Conservation (phyloP, 2,888 invertebrate species). For the Lepidocyrtinus sp. region DNA sequence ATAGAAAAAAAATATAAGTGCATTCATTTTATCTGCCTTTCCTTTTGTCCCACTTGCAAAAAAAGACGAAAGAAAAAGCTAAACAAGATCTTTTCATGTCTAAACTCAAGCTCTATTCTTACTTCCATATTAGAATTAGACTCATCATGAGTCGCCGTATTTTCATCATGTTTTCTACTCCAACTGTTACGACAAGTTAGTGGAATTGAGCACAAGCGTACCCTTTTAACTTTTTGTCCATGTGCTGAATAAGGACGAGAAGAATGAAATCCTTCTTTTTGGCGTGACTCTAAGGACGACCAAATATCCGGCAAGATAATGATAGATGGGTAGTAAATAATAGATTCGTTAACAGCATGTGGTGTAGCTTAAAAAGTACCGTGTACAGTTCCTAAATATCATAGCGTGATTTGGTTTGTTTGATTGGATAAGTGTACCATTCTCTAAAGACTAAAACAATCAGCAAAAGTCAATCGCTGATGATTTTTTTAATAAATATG, state of each 20-base stretch:
- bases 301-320: slow-evolving; percentile 31
- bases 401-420: not conserved
- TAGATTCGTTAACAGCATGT: not conserved
- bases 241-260: slow-evolving; percentile 19
- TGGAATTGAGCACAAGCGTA: slow-evolving; percentile 39
- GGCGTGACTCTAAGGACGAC: not conserved
- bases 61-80: not conserved
- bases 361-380: not conserved
- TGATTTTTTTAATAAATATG: not conserved
- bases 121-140: not conserved
- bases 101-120: not conserved
- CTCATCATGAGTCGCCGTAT: not conserved
- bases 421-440: slow-evolving; percentile 19
- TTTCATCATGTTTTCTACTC: not conserved
- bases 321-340: slow-evolving; percentile 9
- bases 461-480: not conserved
- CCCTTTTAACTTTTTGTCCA: slow-evolving; percentile 46
- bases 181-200: not conserved
- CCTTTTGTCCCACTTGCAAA: slow-evolving; percentile 51
- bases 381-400: not conserved
- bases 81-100: not conserved
- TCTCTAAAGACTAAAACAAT: not conserved
- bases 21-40: slow-evolving; percentile 38
- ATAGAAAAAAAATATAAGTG: not conserved
- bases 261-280: slow-evolving; percentile 13